Percentiles rank a stretch among this genome's conserved stretches.
phyloP scores from a whole-genome alignment of 2,797 vertebrate species.

The Botia almorhae region DNA sequence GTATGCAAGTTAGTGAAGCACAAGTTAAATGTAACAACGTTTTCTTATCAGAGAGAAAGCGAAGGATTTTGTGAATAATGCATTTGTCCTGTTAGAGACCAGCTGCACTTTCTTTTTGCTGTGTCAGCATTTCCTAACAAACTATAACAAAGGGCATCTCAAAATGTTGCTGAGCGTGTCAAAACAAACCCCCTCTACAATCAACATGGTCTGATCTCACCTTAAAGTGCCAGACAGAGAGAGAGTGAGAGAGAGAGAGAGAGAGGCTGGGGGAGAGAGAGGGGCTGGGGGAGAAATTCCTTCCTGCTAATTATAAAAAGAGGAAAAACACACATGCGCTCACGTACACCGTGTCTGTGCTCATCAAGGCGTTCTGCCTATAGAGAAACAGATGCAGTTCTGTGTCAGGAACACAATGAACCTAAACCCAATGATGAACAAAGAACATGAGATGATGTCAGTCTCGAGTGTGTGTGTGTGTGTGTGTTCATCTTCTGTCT shows the following conservation, averaged over 20 bases:
- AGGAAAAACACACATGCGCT: background rate
- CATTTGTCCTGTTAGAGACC: conserved; percentile 2
- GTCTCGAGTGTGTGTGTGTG: background rate
- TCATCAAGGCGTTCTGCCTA: conserved; percentile 10
- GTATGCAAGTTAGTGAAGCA: background rate
- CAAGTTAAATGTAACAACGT: background rate
- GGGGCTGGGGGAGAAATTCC: background rate
- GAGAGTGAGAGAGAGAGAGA: background rate
- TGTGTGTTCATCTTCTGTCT: background rate
- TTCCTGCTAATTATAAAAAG: conserved; percentile 24
- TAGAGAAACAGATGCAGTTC: conserved; percentile 20
- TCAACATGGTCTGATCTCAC: conserved; percentile 25
- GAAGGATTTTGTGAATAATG: conserved; percentile 26
- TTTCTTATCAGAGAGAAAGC: background rate
- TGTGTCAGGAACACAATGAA: conserved; percentile 24
- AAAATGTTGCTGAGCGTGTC: conserved; percentile 35
- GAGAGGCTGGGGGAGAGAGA: too few relatives aligned
- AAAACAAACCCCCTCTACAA: conserved; percentile 35
- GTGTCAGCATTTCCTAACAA: conserved; percentile 28
- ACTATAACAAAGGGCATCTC: conserved; percentile 21
- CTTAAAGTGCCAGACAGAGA: conserved; percentile 1
- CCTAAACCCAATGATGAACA: conserved; percentile 20
- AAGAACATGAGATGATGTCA: conserved; percentile 20
- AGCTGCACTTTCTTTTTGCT: conserved; percentile 42
- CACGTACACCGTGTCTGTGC: background rate